Base-by-base conservation (phyloP, 2,113 vertebrate species). In the Otolemur garnettii region DNA sequence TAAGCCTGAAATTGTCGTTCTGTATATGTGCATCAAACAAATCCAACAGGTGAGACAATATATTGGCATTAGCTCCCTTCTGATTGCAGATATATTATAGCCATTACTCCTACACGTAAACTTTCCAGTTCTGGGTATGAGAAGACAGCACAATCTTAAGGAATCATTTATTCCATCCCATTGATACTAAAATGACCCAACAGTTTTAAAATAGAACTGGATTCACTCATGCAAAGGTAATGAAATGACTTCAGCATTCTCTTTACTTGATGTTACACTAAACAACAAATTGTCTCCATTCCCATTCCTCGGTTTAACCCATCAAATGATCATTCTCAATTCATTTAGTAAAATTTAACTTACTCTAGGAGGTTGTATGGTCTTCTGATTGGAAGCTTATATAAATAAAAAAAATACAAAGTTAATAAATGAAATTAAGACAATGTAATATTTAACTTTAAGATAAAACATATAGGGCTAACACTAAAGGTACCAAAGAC, bases 341-440 rank as follows among this genome's bases (percentile, higher is more conserved):
- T 97, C 96, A 98, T 97, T 98, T 62, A 96, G 88, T 69, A 98
- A 98, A 97, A 96, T 96, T 98, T 97, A 98, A 98, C 98, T 99
- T 99, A 99, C 98, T 98, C 98, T 98, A 95, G 98, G 98, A 98
- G 97, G 98, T 95, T 98, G 98, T 98, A 98, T 98, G 97, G 98
- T 98, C 98, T 97, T 98, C 97, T 98, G 98, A 97, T 98, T 98
- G 97, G 98, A 98, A 98, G 98, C 98, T 99, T 96, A 81, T 98
- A 95, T 11, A 94, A 98, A 96, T 88, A 95, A 89, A 94, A 91
- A 96, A 82, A 14, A 68, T 72, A 92, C 57, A 62, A 96, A 96
- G 26, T 66, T 78, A 96, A 97, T 1, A 15, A 97, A 5, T 22
- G 91, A 95, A 17, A 90, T 55, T 86, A 22, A 92, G 85, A 55